Conservation (phyloP, 2,113 vertebrate species). For the Phoenicopterus ruber region DNA sequence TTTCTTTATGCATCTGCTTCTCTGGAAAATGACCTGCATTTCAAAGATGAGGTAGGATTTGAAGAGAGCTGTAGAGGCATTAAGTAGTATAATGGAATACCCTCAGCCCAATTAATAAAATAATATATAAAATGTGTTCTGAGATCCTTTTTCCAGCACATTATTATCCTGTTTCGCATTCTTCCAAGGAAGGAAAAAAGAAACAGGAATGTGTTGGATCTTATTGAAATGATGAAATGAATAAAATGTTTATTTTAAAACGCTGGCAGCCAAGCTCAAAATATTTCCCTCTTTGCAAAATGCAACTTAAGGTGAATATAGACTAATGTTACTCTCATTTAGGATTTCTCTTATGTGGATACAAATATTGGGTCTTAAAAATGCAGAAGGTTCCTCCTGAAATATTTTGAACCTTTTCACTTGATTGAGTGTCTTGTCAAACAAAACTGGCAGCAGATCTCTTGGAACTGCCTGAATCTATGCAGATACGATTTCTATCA, state of each 20-base stretch:
- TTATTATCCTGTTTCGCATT: background rate
- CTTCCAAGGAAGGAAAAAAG: background rate
- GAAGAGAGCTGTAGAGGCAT: conserved; percentile 4
- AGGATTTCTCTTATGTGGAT: conserved; percentile 64
- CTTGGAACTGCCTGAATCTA: conserved; percentile 80
- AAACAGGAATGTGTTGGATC: background rate
- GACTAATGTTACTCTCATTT: conserved; percentile 59
- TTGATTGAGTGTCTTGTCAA: conserved; percentile 82
- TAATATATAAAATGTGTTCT: background rate
- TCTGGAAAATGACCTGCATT: conserved; percentile 34
- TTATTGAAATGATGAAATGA: conserved; percentile 15
- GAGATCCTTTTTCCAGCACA: background rate
- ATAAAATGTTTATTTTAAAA: conserved; percentile 22
- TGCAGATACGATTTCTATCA: conserved; percentile 83
- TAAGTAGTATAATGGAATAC: background rate
- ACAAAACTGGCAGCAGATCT: conserved; percentile 79
- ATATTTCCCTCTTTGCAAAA: conserved; percentile 46
- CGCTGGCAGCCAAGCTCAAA: background rate
- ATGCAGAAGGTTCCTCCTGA: conserved; percentile 67
- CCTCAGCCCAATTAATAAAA: conserved; percentile 17
- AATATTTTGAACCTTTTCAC: conserved; percentile 76
- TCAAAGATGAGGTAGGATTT: conserved; percentile 40
- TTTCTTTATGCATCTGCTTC: conserved; percentile 20
- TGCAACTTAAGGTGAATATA: conserved; percentile 39
- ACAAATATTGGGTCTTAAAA: conserved; percentile 67